These are phyloP conservation scores for Pyxicephalus adspersus DNA, from an alignment of 2,113 vertebrate genomes.

Conservation along the genomic window DNA sequence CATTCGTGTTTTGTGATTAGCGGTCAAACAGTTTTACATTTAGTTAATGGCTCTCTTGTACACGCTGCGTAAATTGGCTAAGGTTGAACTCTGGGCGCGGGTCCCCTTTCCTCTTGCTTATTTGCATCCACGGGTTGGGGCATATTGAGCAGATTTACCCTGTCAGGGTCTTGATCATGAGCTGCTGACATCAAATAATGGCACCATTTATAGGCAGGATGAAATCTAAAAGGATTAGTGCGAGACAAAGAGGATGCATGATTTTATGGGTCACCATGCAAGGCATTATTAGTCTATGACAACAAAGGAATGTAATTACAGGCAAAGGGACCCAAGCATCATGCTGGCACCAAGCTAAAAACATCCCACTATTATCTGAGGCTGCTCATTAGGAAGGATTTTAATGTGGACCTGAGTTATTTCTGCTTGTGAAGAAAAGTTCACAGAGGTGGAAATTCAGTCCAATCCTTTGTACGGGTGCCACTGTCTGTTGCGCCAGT, in stretches of 20 bases:
- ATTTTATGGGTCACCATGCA: conserved; percentile 73
- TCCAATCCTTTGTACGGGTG: conserved; percentile 11
- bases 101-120: conserved; percentile 1
- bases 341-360: conserved; percentile 67
- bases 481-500: conserved; percentile 24
- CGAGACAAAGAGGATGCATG: conserved; percentile 70
- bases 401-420: conserved; percentile 41
- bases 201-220: conserved; percentile 70
- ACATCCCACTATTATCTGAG: conserved; percentile 70
- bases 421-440: conserved; percentile 33
- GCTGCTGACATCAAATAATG: conserved; percentile 70
- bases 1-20: neutral
- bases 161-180: conserved; percentile 68
- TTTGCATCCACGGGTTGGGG: conserved; percentile 60
- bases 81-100: conserved; percentile 50
- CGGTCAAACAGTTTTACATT: neutral
- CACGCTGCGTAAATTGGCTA: conserved; percentile 39
- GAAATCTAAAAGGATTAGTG: conserved; percentile 72
- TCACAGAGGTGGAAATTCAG: conserved; percentile 41
- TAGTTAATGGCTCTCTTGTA: neutral
- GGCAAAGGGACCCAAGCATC: conserved; percentile 69
- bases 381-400: conserved; percentile 63
- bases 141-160: conserved; percentile 66
- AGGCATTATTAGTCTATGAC: conserved; percentile 67
- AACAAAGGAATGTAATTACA: conserved; percentile 74